Evolutionary conservation across 1,140 invertebrate species (phyloP).

Genomic region (Magallana angulata): DNA sequence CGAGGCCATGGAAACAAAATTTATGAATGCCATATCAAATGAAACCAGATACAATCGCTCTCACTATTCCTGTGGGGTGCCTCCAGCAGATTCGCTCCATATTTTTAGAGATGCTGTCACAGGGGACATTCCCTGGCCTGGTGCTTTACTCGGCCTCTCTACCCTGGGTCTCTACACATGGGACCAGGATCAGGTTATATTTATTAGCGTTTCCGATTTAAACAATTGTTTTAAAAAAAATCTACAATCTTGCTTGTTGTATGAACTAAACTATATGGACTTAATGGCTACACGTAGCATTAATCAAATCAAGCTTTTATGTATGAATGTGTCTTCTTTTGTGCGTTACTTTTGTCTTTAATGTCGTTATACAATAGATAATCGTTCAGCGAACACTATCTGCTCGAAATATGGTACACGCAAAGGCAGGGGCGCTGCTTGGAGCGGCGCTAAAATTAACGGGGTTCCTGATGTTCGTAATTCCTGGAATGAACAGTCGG

Average conservation of each 20-base stretch:
- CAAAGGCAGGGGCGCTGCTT: constrained; percentile 81
- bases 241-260: no score
- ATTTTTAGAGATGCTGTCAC: constrained; percentile 79
- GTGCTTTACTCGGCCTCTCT: constrained; percentile 81
- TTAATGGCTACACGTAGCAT: no score
- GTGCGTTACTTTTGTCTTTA: neutral
- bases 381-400: constrained; percentile 82
- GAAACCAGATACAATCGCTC: constrained; percentile 56
- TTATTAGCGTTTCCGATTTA: no score
- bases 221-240: no score
- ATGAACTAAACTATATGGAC: no score
- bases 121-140: constrained; percentile 82
- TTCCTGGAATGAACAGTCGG: constrained; percentile 82
- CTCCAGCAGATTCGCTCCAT: constrained; percentile 78
- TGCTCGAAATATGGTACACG: constrained; percentile 81
- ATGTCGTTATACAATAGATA: constrained; percentile 73
- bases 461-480: constrained; percentile 81
- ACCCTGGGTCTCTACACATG: constrained; percentile 82
- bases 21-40: constrained; percentile 76
- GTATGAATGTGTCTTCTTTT: neutral
- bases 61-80: constrained; percentile 63
- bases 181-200: constrained; percentile 82
- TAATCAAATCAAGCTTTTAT: no score
- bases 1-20: constrained; percentile 74
- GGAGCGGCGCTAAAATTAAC: constrained; percentile 81